phyloP scores from a whole-genome alignment of 2,888 invertebrate genomes.

The Drosophila barbarae region DNA sequence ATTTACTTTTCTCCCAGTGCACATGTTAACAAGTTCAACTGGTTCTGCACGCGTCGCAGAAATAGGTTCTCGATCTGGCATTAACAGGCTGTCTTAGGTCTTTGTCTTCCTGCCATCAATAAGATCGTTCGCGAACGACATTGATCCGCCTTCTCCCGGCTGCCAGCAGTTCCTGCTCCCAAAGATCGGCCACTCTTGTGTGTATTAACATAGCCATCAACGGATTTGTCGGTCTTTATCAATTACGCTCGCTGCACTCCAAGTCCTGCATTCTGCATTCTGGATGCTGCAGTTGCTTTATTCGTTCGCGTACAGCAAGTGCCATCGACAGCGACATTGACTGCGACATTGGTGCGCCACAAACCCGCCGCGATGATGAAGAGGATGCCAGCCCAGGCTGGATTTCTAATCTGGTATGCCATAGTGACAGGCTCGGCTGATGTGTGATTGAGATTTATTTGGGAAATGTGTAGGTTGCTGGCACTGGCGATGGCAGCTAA shows the following conservation, averaged over 20 bases:
- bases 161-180: not conserved
- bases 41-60: slow-evolving; percentile 65
- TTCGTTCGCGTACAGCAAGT: slow-evolving; percentile 54
- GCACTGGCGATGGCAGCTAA: not conserved
- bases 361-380: slow-evolving; percentile 19
- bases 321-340: slow-evolving; percentile 53
- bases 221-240: slow-evolving; percentile 76
- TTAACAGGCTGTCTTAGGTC: slow-evolving; percentile 66
- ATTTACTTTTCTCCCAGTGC: slow-evolving; percentile 13
- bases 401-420: slow-evolving; percentile 52
- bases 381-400: slow-evolving; percentile 31
- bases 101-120: slow-evolving; percentile 75
- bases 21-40: slow-evolving; percentile 27
- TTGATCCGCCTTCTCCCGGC: slow-evolving; percentile 49
- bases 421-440: slow-evolving; percentile 52
- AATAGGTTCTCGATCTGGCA: slow-evolving; percentile 40
- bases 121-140: slow-evolving; percentile 69
- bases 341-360: slow-evolving; percentile 13
- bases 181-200: slow-evolving; percentile 42
- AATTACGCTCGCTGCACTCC: slow-evolving; percentile 65
- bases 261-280: slow-evolving; percentile 17
- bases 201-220: slow-evolving; percentile 71
- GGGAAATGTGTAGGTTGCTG: slow-evolving; percentile 45
- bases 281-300: slow-evolving; percentile 54
- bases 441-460: slow-evolving; percentile 57